phyloP scores from a whole-genome alignment of 2,113 vertebrate species.

The Cercopithecus mona region DNA sequence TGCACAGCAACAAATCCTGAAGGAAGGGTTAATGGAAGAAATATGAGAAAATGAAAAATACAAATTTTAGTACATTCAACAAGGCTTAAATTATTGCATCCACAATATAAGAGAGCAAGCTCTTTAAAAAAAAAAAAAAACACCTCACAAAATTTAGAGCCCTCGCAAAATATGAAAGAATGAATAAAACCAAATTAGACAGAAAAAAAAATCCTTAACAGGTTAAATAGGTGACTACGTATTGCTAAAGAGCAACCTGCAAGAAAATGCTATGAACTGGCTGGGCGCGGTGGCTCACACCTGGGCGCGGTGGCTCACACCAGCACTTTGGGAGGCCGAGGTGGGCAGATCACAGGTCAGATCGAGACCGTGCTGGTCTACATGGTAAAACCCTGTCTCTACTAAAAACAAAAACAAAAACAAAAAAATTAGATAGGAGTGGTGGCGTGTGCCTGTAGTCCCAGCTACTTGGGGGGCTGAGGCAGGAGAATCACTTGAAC shows the following conservation, averaged over 20 bases:
- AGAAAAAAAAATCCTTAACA: not conserved
- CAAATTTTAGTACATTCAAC: constrained; percentile 11
- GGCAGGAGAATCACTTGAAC: no score
- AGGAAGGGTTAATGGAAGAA: not conserved
- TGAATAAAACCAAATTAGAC: not conserved
- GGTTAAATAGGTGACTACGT: not conserved
- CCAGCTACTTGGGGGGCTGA: no score
- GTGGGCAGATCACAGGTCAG: no score
- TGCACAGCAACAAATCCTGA: not conserved
- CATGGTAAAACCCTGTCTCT: no score
- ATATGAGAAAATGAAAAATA: constrained; percentile 2
- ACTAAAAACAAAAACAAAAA: no score
- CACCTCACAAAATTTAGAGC: not conserved
- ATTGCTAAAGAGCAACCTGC: not conserved
- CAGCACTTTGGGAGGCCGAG: no score
- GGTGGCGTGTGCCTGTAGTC: no score
- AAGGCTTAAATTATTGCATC: not conserved
- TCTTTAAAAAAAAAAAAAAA: not conserved
- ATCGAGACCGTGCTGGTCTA: no score
- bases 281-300: not conserved
- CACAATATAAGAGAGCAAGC: not conserved
- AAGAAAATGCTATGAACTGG: not conserved
- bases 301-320: not conserved
- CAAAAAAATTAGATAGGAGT: no score
- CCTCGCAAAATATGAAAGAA: not conserved